These are phyloP conservation scores for Brevimyrus niger DNA, from an alignment of 2,113 vertebrate species.

Conservation along the genomic window DNA sequence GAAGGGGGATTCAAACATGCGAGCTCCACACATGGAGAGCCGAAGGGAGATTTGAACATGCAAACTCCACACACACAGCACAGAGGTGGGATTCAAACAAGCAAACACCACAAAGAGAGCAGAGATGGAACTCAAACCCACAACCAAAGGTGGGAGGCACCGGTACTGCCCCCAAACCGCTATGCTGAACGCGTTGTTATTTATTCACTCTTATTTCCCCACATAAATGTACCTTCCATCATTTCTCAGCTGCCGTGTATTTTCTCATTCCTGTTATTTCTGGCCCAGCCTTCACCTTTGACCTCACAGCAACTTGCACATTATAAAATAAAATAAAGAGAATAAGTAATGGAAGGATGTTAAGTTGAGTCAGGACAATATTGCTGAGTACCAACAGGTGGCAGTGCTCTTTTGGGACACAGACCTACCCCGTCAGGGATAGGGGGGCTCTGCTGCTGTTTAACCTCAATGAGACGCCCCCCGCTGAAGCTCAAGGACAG, in stretches of 20 bases:
- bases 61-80: neutral
- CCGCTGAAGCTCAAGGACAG: neutral
- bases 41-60: neutral
- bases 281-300: slow-evolving; percentile 36
- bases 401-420: neutral
- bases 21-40: too few relatives aligned
- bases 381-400: neutral
- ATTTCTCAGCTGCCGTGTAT: neutral
- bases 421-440: neutral
- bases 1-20: too few relatives aligned
- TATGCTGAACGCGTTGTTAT: neutral
- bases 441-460: neutral
- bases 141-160: neutral
- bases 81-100: neutral
- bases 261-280: neutral
- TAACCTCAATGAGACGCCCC: neutral
- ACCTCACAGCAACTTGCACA: slow-evolving; percentile 52
- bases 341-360: neutral
- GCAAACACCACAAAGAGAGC: neutral
- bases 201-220: neutral
- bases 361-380: neutral
- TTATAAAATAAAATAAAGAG: slow-evolving; percentile 21
- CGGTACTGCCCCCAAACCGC: neutral
- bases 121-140: neutral
- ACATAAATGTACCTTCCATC: neutral